Conservation (phyloP, 1,140 invertebrate species). For the Carposina sasakii region DNA sequence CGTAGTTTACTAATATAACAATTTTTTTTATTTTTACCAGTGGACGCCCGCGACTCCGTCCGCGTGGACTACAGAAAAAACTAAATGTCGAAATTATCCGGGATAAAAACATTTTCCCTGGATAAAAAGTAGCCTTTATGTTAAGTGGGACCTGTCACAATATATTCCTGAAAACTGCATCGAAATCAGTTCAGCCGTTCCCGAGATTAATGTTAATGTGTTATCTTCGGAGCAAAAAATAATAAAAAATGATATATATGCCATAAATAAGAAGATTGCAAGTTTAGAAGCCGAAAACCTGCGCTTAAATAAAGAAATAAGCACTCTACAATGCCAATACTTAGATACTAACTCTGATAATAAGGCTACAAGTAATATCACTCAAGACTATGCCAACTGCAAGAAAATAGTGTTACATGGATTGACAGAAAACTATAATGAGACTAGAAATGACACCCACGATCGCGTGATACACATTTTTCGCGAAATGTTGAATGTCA, state of each 20-base stretch:
- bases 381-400: neutral
- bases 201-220: neutral
- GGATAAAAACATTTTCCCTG: no score
- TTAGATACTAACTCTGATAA: neutral
- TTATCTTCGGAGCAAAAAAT: neutral
- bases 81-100: no score
- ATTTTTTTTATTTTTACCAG: no score
- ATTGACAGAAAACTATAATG: constrained; percentile 4
- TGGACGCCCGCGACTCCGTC: no score
- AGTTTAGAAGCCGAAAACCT: neutral
- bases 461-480: constrained; percentile 9
- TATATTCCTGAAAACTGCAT: no score
- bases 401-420: constrained; percentile 17
- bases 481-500: constrained; percentile 10
- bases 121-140: no score
- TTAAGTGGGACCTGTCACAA: no score
- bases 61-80: no score
- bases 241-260: neutral
- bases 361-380: neutral
- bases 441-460: constrained; percentile 6
- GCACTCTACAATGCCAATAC: neutral
- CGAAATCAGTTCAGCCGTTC: no score
- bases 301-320: neutral
- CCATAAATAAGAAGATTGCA: neutral
- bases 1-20: no score